phyloP scores from a whole-genome alignment of 2,113 vertebrate species.

The Martes martes region DNA sequence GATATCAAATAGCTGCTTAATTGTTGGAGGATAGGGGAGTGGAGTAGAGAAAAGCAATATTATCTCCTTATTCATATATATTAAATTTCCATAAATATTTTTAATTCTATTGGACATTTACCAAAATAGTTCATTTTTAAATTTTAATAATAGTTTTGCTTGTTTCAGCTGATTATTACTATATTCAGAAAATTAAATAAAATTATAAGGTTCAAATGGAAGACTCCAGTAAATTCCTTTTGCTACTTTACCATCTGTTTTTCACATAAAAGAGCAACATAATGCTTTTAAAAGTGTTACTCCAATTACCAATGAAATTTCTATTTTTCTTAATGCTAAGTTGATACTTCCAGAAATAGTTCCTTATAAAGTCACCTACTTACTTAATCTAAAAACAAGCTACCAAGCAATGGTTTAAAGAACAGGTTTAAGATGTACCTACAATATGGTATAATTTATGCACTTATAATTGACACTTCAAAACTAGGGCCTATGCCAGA shows the following conservation, averaged over 20 bases:
- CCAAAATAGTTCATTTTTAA: neutral
- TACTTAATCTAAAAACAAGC: conserved; percentile 28
- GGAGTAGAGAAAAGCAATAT: neutral
- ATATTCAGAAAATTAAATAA: conserved; percentile 17
- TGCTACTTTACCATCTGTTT: neutral
- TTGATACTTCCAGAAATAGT: conserved; percentile 47
- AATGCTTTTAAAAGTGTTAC: conserved; percentile 11
- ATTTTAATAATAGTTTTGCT: neutral
- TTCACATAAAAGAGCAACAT: neutral
- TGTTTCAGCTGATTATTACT: neutral
- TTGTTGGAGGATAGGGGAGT: neutral
- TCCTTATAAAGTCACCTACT: conserved; percentile 16
- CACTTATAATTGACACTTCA: conserved; percentile 23
- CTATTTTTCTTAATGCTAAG: conserved; percentile 23
- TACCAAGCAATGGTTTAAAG: conserved; percentile 42
- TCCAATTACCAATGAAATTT: neutral
- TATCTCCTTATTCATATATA: neutral
- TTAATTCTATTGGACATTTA: neutral
- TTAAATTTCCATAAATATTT: neutral
- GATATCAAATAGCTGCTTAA: neutral
- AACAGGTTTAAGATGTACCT: conserved; percentile 25
- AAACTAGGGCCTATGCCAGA: conserved; percentile 51
- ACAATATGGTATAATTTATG: conserved; percentile 21
- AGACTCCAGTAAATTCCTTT: neutral
- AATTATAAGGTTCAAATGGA: neutral